A percentile compares a stretch with the other conserved stretches of the same genome.
These are phyloP conservation scores for Melanotaenia maccullochi DNA, from an alignment of 2,797 vertebrate genomes.

Conservation along the genomic window DNA sequence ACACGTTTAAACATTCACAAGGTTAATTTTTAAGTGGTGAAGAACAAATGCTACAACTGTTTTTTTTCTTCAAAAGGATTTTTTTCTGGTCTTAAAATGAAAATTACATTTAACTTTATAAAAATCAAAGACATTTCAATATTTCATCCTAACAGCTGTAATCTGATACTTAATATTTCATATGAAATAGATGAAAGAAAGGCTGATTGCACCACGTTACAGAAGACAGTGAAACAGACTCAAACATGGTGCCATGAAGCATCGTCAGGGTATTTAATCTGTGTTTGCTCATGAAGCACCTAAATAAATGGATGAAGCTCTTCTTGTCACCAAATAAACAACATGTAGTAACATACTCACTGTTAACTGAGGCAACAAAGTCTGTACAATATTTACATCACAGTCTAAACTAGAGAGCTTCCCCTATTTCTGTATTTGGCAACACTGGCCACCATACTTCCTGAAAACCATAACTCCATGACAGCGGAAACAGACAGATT, in stretches of 20 bases:
- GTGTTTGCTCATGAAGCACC: neutral
- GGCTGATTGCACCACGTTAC: neutral
- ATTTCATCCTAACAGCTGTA: neutral
- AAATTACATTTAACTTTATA: neutral
- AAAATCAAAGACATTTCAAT: neutral
- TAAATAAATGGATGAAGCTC: neutral
- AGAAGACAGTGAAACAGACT: neutral
- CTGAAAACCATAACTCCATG: slow-evolving; percentile 29
- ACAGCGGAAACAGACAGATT: slow-evolving; percentile 35
- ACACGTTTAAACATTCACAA: neutral
- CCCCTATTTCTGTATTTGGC: slow-evolving; percentile 13
- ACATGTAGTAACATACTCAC: neutral
- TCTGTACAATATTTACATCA: neutral
- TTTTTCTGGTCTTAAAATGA: neutral
- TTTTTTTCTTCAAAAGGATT: neutral
- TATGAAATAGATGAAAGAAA: neutral
- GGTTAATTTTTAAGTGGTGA: too few relatives aligned
- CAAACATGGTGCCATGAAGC: neutral
- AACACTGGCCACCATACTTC: slow-evolving; percentile 14
- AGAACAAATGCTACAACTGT: neutral
- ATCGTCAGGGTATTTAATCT: neutral
- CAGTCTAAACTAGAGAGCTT: slow-evolving; percentile 8
- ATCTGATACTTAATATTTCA: neutral
- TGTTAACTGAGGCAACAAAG: neutral
- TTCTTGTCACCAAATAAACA: neutral